Conservation (phyloP, 2,113 vertebrate genomes). For the Sapajus apella region DNA sequence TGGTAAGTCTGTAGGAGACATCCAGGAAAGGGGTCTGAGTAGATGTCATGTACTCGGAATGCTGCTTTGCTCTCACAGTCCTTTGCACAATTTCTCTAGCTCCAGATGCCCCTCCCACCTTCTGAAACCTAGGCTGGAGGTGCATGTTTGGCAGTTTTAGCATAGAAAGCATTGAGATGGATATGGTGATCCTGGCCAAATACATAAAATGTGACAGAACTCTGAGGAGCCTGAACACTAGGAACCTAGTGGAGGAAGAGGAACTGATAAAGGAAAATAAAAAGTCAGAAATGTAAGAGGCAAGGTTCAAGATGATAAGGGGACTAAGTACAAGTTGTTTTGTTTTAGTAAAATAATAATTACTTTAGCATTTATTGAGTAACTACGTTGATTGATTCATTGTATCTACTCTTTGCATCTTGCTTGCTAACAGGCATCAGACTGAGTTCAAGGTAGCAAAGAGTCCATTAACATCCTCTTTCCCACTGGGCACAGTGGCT, state of each 20-base stretch:
- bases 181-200: neutral
- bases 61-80: neutral
- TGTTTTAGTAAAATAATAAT: constrained; percentile 4
- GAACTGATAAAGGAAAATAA: constrained; percentile 15
- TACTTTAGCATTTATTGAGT: constrained; percentile 16
- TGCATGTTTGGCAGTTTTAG: neutral
- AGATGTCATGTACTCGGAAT: neutral
- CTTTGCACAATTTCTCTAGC: neutral
- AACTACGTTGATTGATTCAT: neutral
- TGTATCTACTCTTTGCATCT: neutral
- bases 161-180: neutral
- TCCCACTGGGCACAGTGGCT: neutral
- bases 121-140: neutral
- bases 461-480: neutral
- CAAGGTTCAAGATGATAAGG: neutral
- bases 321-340: neutral
- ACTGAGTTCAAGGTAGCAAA: neutral
- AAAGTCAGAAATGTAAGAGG: neutral
- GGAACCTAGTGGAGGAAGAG: neutral
- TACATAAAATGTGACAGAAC: neutral
- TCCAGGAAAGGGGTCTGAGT: neutral
- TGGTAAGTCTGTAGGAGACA: neutral
- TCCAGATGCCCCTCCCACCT: neutral
- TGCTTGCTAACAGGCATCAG: neutral
- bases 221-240: neutral